Conservation (phyloP, 2,888 invertebrate species). For the Ligdia adustata region DNA sequence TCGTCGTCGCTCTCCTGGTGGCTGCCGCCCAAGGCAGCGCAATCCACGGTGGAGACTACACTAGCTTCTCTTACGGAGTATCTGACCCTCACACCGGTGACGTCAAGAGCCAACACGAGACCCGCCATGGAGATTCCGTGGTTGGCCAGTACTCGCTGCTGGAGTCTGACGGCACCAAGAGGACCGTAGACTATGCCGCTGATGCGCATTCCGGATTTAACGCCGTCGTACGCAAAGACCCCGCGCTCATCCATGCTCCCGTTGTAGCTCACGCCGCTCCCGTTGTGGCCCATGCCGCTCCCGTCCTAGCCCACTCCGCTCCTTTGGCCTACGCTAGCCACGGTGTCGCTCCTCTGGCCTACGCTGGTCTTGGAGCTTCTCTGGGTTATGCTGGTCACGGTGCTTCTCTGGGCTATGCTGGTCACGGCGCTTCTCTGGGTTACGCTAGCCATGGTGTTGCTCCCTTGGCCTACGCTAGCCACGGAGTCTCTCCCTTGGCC, state of each 20-base stretch:
- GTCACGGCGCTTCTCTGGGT: conserved; percentile 43
- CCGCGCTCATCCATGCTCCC: conserved; percentile 55
- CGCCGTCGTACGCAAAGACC: conserved; percentile 81
- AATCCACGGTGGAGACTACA: conserved; percentile 68
- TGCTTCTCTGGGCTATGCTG: conserved; percentile 40
- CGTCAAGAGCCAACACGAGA: conserved; percentile 85
- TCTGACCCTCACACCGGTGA: conserved; percentile 79
- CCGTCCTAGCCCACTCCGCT: conserved; percentile 46
- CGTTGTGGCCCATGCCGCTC: conserved; percentile 47
- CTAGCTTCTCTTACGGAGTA: conserved; percentile 76
- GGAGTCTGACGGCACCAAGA: conserved; percentile 85
- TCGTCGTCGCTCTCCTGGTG: conserved; percentile 71
- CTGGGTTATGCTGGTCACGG: conserved; percentile 42
- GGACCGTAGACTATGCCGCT: conserved; percentile 85
- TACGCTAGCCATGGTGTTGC: conserved; percentile 44
- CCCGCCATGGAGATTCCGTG: conserved; percentile 86
- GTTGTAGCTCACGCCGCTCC: conserved; percentile 53
- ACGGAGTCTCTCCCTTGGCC: conserved; percentile 41
- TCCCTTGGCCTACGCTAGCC: conserved; percentile 36
- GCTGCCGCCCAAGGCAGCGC: conserved; percentile 73
- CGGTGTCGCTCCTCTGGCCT: conserved; percentile 37
- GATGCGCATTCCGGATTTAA: conserved; percentile 82
- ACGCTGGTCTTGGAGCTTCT: conserved; percentile 42
- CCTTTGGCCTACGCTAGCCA: conserved; percentile 43
- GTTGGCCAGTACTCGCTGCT: conserved; percentile 80